phyloP scores from a whole-genome alignment of 2,113 vertebrate genomes.

The Vireo altiloquus region DNA sequence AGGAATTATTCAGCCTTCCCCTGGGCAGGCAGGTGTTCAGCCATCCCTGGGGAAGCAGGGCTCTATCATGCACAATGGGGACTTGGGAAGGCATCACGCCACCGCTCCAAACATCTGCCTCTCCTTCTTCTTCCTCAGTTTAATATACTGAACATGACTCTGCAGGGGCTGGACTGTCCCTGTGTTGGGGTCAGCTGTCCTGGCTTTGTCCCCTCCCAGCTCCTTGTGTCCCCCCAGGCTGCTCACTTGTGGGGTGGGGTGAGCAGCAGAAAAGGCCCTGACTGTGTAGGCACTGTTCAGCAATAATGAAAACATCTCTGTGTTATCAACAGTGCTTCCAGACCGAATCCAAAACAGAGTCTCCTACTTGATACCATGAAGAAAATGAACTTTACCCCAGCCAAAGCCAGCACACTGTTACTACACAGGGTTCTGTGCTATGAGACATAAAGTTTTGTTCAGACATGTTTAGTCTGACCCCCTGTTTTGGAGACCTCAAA shows the following conservation, averaged over 20 bases:
- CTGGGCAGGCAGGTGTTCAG: background rate
- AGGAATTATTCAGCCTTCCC: background rate
- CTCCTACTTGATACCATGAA: background rate
- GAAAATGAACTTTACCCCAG: background rate
- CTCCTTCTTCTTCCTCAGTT: background rate
- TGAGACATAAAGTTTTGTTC: rapidly evolving
- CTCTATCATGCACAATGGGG: rapidly evolving
- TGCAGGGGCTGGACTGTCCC: background rate
- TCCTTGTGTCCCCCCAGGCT: background rate
- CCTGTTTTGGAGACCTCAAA: background rate
- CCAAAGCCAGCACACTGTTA: background rate
- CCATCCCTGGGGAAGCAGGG: background rate
- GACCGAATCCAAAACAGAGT: background rate
- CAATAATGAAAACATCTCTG: background rate
- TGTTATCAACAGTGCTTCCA: background rate
- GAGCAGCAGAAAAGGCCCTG: background rate
- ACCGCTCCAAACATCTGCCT: background rate
- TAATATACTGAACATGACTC: rapidly evolving
- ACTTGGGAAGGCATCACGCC: background rate
- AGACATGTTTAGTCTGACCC: background rate
- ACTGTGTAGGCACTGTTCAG: background rate
- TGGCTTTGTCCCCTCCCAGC: background rate
- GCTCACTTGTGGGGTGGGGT: background rate
- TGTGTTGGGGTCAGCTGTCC: background rate
- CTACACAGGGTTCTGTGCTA: background rate